Conservation (phyloP, 2,113 vertebrate species). For the Semicossyphus pulcher region DNA sequence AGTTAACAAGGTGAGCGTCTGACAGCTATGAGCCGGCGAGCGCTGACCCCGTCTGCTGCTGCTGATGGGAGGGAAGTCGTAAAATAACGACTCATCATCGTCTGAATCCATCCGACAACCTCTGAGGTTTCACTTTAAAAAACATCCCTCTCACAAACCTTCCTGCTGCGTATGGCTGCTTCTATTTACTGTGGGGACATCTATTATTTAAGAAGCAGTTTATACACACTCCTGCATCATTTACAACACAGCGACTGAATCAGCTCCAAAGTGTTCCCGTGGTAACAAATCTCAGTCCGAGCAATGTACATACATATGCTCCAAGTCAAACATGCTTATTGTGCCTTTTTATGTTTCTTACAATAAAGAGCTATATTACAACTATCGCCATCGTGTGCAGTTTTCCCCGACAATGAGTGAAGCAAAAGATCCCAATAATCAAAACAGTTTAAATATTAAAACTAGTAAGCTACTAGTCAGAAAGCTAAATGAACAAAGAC, state of each 20-base stretch:
- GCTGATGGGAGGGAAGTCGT: background rate
- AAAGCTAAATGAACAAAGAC: too few relatives aligned
- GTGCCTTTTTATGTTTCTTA: too few relatives aligned
- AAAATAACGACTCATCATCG: background rate
- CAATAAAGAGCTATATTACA: too few relatives aligned
- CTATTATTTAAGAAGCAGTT: slow-evolving; percentile 48
- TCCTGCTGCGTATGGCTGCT: background rate
- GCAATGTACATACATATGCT: background rate
- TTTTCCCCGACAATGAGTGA: too few relatives aligned
- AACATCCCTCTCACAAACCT: background rate
- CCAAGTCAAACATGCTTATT: background rate
- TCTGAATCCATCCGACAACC: background rate
- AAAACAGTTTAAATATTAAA: too few relatives aligned
- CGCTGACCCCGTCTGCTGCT: background rate
- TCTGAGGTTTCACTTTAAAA: slow-evolving; percentile 13
- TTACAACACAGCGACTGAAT: slow-evolving; percentile 8
- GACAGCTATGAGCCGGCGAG: background rate
- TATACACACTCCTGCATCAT: slow-evolving; percentile 22
- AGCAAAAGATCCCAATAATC: too few relatives aligned
- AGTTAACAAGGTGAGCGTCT: background rate
- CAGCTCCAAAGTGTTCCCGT: slow-evolving; percentile 3
- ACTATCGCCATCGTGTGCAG: too few relatives aligned
- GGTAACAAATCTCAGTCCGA: background rate
- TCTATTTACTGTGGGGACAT: slow-evolving; percentile 11
- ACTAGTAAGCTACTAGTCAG: too few relatives aligned